Conservation (phyloP, 1,140 invertebrate genomes). For the Sycobia sp. region DNA sequence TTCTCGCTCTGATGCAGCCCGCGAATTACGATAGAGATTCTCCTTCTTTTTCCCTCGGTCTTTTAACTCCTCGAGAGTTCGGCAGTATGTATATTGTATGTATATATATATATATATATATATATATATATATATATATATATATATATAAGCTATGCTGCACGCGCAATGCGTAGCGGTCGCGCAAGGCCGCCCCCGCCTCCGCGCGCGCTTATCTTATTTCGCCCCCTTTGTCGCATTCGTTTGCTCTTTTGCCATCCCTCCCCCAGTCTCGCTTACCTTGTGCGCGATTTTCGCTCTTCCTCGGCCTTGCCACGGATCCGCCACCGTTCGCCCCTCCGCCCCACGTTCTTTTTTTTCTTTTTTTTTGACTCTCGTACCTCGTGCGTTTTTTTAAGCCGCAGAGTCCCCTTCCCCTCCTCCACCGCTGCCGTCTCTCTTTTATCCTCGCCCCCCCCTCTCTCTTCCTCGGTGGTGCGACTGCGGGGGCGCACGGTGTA, state of each 20-base stretch:
- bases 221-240: conserved; percentile 7
- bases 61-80: conserved; percentile 12
- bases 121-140: too few relatives aligned
- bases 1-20: too few relatives aligned
- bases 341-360: background rate
- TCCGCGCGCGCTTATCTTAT: conserved; percentile 33
- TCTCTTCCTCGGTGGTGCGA: background rate
- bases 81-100: too few relatives aligned
- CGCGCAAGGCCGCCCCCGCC: background rate
- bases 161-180: background rate
- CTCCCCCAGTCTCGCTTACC: too few relatives aligned
- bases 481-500: too few relatives aligned
- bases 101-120: too few relatives aligned
- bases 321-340: background rate
- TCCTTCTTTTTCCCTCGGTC: background rate
- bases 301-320: too few relatives aligned
- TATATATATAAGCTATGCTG: too few relatives aligned
- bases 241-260: conserved; percentile 3
- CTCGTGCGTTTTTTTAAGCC: too few relatives aligned
- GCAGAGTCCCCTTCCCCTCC: too few relatives aligned
- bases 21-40: too few relatives aligned
- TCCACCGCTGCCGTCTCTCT: background rate
- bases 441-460: background rate
- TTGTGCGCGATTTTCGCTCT: background rate
- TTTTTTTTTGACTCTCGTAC: too few relatives aligned